Evolutionary conservation across 1,140 invertebrate genomes (phyloP), one percentile per base, ranked within the genome.

Genomic region (Scaptomyza pallida): DNA sequence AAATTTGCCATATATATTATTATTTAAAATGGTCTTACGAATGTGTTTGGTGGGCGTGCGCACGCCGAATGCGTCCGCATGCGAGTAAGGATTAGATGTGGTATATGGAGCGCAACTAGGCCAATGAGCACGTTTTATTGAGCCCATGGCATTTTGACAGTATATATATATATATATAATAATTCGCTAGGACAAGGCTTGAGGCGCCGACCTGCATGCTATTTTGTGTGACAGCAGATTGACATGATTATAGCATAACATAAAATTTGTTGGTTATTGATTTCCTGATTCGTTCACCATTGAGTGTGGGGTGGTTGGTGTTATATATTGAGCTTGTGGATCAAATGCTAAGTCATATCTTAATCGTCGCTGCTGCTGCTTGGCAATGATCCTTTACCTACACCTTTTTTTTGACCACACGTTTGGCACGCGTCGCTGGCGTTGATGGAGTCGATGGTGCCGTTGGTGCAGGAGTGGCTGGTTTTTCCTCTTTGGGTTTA

Each of bases 321-420:
- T 48, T 63, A 30, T 1, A 33, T 72, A 70, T 54, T 72, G 72
- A 83, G 71, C 80, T 79, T 85, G 79, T 43, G 15, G 10, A 37
- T 82, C 76, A 85, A 85, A 83, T 85, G 67, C 76, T 85, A 62
- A 67, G 61, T 60, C 64, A 35, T 83, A 74, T 63, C 21, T 54
- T 65, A 15, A 68, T 69, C 51, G 57, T 40, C 33, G 48, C 33
- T 35, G 45, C 50, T 50, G 26, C 4, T 51, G 10, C 10, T 12
- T 30, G 6, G 16, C 17, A 5, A n/a, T 13, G 19, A 12, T 10
- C 21, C 23, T n/a, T n/a, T n/a, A n/a, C n/a, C 30, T 86, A 88
- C 15, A 78, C 61, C 60, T 86, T 88, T 55, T 75, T 86, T 13
- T 77, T 86, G 4, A 76, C 10, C 0, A 35, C 43, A 26, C 83